phyloP scores from a whole-genome alignment of 2,113 vertebrate genomes.

The Myrmophylax atrothorax region DNA sequence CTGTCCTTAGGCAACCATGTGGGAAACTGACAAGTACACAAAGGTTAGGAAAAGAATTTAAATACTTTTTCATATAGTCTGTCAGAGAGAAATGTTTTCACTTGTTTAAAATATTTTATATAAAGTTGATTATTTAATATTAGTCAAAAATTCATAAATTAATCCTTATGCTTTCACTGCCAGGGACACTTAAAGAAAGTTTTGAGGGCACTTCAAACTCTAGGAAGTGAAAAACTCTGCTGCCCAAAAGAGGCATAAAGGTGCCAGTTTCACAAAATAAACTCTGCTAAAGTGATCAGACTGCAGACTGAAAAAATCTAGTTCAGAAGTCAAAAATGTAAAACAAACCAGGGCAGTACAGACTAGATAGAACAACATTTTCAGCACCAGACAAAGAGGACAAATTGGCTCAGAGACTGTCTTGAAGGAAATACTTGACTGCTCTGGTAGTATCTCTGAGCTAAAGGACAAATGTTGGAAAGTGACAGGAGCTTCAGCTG shows the following conservation, averaged over 20 bases:
- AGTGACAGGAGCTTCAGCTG: not conserved
- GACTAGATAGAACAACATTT: constrained; percentile 59
- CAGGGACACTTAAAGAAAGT: not conserved
- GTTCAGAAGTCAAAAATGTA: constrained; percentile 65
- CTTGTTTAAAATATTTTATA: not conserved
- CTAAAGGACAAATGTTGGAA: constrained; percentile 43
- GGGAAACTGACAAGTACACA: not conserved
- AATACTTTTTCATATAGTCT: not conserved
- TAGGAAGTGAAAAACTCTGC: constrained; percentile 46
- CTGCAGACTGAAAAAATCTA: constrained; percentile 52
- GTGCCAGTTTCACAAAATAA: constrained; percentile 47
- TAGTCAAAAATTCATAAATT: not conserved
- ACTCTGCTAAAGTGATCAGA: constrained; percentile 74
- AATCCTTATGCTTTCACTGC: not conserved
- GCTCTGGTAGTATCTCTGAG: constrained; percentile 61
- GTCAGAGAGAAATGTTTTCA: not conserved
- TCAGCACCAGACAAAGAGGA: constrained; percentile 4
- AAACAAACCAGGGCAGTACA: constrained; percentile 39
- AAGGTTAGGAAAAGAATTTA: not conserved
- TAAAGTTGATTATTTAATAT: not conserved
- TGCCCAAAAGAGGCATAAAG: constrained; percentile 31
- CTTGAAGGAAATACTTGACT: constrained; percentile 67
- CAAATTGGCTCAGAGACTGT: not conserved
- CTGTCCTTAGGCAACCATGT: not conserved
- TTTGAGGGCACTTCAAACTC: not conserved